Conservation (phyloP, 2,888 invertebrate genomes). For the Tricholauxania praeusta region DNA sequence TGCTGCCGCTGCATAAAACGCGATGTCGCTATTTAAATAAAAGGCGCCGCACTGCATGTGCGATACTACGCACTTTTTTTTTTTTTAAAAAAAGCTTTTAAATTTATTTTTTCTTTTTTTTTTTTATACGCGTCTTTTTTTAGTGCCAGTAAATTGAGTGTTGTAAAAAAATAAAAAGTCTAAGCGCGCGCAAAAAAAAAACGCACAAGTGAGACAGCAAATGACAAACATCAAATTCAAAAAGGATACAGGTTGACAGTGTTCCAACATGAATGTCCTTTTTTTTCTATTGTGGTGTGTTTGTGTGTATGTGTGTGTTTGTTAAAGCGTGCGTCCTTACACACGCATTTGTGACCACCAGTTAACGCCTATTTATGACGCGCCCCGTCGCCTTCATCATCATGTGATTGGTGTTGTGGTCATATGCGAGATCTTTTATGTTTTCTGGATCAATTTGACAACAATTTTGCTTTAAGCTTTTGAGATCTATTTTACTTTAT, state of each 20-base stretch:
- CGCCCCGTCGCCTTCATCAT: not conserved
- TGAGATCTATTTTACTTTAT: too few relatives aligned
- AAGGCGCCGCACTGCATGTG: not conserved
- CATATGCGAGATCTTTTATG: conserved; percentile 20
- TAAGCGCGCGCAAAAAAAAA: too few relatives aligned
- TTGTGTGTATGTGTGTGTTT: not conserved
- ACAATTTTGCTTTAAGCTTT: too few relatives aligned
- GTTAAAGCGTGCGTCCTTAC: not conserved
- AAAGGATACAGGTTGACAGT: conserved; percentile 23
- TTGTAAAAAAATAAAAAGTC: too few relatives aligned
- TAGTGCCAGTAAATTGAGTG: too few relatives aligned
- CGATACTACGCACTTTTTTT: too few relatives aligned
- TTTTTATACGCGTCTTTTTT: too few relatives aligned
- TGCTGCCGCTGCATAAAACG: not conserved
- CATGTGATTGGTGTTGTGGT: not conserved
- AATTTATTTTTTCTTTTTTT: too few relatives aligned
- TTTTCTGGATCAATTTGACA: too few relatives aligned
- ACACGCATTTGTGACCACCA: conserved; percentile 33
- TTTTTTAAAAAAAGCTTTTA: too few relatives aligned
- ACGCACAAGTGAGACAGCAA: not conserved
- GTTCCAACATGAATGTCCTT: conserved; percentile 18
- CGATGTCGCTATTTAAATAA: not conserved
- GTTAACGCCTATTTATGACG: conserved; percentile 49
- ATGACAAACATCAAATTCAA: not conserved
- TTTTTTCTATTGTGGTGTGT: conserved; percentile 7